Evolutionary conservation across 2,888 invertebrate genomes (phyloP).

Genomic region (Silvanus unidentatus): DNA sequence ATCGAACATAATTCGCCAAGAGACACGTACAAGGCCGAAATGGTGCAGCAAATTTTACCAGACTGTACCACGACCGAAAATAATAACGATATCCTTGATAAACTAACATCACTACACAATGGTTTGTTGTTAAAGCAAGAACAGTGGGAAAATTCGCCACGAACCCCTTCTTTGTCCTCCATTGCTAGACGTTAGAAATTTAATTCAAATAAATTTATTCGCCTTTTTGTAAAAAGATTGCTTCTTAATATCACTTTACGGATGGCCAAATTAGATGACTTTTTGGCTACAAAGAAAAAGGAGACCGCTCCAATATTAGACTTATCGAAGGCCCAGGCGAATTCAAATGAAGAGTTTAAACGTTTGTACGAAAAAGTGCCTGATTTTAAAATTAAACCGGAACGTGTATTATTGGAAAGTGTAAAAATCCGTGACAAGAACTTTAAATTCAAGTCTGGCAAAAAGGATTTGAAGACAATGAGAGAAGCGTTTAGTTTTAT

Average conservation of each 20-base stretch:
- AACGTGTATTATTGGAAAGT: constrained; percentile 74
- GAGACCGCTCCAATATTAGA: constrained; percentile 79
- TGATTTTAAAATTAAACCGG: constrained; percentile 82
- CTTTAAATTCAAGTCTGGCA: constrained; percentile 67
- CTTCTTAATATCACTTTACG: too few relatives aligned
- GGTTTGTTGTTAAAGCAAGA: constrained; percentile 50
- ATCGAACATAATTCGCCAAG: constrained; percentile 29
- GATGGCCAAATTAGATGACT: constrained; percentile 72
- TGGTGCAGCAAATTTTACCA: constrained; percentile 8
- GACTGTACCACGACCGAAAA: constrained; percentile 17
- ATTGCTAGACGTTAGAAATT: constrained; percentile 2
- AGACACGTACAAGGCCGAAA: constrained; percentile 11
- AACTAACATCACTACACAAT: constrained; percentile 44
- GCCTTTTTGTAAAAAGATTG: too few relatives aligned
- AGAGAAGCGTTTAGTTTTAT: constrained; percentile 61
- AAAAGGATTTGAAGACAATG: constrained; percentile 63
- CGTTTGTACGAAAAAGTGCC: constrained; percentile 80
- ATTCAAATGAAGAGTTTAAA: constrained; percentile 75
- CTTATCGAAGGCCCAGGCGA: constrained; percentile 71
- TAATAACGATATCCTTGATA: constrained; percentile 36
- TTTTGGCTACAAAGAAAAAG: constrained; percentile 74
- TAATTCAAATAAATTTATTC: background rate
- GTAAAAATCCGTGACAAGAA: constrained; percentile 70
- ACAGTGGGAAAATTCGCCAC: constrained; percentile 48
- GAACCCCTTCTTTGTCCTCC: constrained; percentile 25